phyloP scores from a whole-genome alignment of 2,888 invertebrate genomes.

The Xestia sexstrigata region DNA sequence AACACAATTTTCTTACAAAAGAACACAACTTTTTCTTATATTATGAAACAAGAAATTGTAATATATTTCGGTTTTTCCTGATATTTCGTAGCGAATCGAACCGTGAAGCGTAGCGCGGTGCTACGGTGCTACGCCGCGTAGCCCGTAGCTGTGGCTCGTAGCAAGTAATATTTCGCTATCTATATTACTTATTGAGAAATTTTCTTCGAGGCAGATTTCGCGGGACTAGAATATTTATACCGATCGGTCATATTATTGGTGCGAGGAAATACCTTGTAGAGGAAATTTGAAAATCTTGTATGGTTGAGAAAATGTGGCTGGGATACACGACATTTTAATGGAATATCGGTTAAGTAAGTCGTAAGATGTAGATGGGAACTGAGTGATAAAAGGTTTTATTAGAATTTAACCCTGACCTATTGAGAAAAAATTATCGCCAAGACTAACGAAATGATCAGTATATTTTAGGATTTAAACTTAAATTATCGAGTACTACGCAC shows the following conservation, averaged over 20 bases:
- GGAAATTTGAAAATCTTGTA: conserved; percentile 33
- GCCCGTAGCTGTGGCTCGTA: conserved; percentile 60
- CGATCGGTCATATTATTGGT: conserved; percentile 39
- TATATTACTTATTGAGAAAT: conserved; percentile 45
- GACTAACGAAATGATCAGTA: not conserved
- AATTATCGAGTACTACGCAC: too few relatives aligned
- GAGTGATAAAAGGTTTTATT: not conserved
- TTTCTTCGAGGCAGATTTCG: conserved; percentile 41
- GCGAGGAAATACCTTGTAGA: conserved; percentile 19
- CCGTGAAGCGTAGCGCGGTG: conserved; percentile 58
- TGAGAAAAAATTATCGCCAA: not conserved
- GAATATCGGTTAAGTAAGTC: not conserved
- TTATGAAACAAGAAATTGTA: conserved; percentile 41
- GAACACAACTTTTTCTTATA: conserved; percentile 31
- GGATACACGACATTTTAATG: conserved; percentile 17
- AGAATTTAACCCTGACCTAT: not conserved
- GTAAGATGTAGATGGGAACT: not conserved
- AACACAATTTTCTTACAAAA: conserved; percentile 55
- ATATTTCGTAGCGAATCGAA: conserved; percentile 53
- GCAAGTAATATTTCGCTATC: conserved; percentile 51
- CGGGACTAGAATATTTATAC: conserved; percentile 43
- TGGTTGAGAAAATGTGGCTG: not conserved
- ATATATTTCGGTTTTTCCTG: conserved; percentile 53
- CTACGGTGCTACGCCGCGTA: conserved; percentile 47
- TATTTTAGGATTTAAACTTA: not conserved